Base-by-base conservation (phyloP, 2,797 vertebrate genomes). In the Enteromius anoplus region DNA sequence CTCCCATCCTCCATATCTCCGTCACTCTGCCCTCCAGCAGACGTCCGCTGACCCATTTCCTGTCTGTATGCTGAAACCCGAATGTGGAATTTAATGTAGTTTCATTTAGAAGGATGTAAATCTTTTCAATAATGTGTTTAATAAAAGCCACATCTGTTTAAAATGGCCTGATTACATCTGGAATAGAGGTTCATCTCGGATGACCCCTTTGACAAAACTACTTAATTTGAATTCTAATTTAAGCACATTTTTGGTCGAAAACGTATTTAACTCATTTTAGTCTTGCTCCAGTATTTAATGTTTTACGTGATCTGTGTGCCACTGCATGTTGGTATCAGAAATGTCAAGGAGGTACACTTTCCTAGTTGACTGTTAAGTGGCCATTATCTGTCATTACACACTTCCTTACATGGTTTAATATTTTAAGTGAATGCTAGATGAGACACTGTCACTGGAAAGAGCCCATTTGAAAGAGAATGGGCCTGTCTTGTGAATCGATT, bases 31-130 rank as follows among this genome's bases (percentile, higher is more conserved):
- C 73, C 78, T 71, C 45, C 68, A 81, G 80, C 62, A 76, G 75
- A 66, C 75, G 21, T 66, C 68, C 75, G 5, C 69, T 85, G 84
- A 85, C 80, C 84, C 37, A 85, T 55, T 82, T 85, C 84, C 80
- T 78, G 60, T 40, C 64, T 70, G n/a, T 19, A 42, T 32, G 19
- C 65, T 10, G 29, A 65, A 75, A 12, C 17, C 19, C 15, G 58
- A 70, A 78, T 78, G 51, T 26, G 15, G 75, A 60, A 14, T 62
- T 83, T 70, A 1, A 15, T 53, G 76, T 69, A 60, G 40, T 40
- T 69, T 42, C 0, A 51, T 7, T 53, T 53, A 12, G 12, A 2
- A 68, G 32, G 32, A 42, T 8, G 19, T 66, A 29, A 37, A 53
- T 47, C 3, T 1, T 47, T 60, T 81, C 40, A 4, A 40, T 14